Conservation (phyloP, 2,888 invertebrate genomes). For the Cephus pygmeus region DNA sequence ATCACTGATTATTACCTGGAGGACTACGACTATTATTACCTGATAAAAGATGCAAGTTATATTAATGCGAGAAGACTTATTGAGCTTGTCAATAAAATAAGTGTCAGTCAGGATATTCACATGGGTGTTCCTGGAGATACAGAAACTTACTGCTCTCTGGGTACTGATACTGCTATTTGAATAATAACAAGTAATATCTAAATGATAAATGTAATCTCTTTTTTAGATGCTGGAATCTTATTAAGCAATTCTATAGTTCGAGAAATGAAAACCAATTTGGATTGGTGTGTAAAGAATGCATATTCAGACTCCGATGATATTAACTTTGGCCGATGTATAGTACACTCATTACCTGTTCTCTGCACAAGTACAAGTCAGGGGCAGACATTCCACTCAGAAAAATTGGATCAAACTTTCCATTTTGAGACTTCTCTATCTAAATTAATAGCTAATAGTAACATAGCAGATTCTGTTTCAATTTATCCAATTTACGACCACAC, state of each 20-base stretch:
- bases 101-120: slow-evolving; percentile 87
- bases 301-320: slow-evolving; percentile 85
- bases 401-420: slow-evolving; percentile 54
- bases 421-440: slow-evolving; percentile 63
- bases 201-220: slow-evolving; percentile 38
- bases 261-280: slow-evolving; percentile 80
- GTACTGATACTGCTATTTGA: slow-evolving; percentile 63
- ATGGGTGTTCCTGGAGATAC: slow-evolving; percentile 76
- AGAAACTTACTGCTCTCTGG: slow-evolving; percentile 77
- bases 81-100: slow-evolving; percentile 79
- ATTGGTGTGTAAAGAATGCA: slow-evolving; percentile 91
- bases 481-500: slow-evolving; percentile 74
- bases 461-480: slow-evolving; percentile 73
- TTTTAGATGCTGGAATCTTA: slow-evolving; percentile 84
- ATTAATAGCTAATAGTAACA: slow-evolving; percentile 63
- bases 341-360: slow-evolving; percentile 75
- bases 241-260: slow-evolving; percentile 88
- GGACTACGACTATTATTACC: slow-evolving; percentile 92
- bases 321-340: slow-evolving; percentile 88
- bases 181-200: background rate
- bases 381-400: slow-evolving; percentile 41
- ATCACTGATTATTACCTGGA: slow-evolving; percentile 89
- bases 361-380: slow-evolving; percentile 73
- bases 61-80: slow-evolving; percentile 83
- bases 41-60: slow-evolving; percentile 87